phyloP scores from a whole-genome alignment of 2,113 vertebrate species.

The Ploceus nigricollis region DNA sequence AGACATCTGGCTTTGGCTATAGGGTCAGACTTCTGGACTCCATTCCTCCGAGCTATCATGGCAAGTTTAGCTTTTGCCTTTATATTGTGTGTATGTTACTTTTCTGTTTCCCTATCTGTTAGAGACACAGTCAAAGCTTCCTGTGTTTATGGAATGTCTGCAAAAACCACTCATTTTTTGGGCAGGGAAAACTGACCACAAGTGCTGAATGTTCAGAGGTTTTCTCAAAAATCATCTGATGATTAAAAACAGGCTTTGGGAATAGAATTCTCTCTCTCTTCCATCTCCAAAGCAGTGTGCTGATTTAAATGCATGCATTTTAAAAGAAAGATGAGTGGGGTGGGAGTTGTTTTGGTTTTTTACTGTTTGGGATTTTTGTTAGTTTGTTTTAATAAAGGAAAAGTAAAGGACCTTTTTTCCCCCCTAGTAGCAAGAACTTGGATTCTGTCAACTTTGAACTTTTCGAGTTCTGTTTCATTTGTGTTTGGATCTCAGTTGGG shows the following conservation, averaged over 20 bases:
- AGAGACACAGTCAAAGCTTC: slow-evolving; percentile 53
- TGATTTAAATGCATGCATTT: background rate
- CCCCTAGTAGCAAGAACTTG: background rate
- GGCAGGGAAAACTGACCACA: slow-evolving; percentile 10
- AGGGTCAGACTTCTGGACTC: background rate
- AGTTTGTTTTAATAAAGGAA: background rate
- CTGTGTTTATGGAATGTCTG: slow-evolving; percentile 71
- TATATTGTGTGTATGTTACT: background rate
- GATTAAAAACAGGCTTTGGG: slow-evolving; percentile 38
- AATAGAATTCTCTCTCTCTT: background rate
- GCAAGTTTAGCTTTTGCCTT: slow-evolving; percentile 1
- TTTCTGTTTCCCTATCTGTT: slow-evolving; percentile 52
- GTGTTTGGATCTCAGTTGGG: slow-evolving; percentile 4
- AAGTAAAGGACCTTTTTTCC: background rate
- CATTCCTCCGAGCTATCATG: background rate
- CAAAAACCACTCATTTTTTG: slow-evolving; percentile 31
- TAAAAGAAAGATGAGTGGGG: background rate
- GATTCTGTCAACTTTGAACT: slow-evolving; percentile 25
- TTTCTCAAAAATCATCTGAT: slow-evolving; percentile 24
- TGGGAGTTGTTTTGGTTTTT: background rate
- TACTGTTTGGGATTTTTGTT: background rate
- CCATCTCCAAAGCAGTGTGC: background rate
- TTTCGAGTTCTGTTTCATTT: background rate
- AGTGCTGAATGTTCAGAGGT: slow-evolving; percentile 30
- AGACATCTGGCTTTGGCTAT: background rate